Evolutionary conservation across 2,888 invertebrate species (phyloP), one percentile per base, ranked within the genome.

Genomic region (Cataglyphis altisquamis): DNA sequence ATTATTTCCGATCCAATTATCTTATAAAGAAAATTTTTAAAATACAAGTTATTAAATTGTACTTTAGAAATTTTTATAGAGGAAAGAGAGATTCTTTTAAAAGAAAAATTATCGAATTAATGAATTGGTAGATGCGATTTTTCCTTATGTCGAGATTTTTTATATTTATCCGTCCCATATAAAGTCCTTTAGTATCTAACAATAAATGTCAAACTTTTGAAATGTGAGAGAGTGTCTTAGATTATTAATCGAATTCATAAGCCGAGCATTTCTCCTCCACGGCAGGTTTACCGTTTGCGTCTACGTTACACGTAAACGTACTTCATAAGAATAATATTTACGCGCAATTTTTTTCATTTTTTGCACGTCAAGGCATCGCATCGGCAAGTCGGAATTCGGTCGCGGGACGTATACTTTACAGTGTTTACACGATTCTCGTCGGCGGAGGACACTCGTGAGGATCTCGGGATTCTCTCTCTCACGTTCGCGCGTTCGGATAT

Each of bases 341-440:
- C n/a, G 25, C 36, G 32, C 25, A 36, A 52, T 73, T 84, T 85
- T 85, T 73, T 25, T 41, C 64, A 84, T 6, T 25, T 39, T 57
- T 52, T 29, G 21, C 29, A 25, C 45, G n/a, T 45, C 25, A 41
- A 21, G 67, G 0, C 15, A 32, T 52, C 63, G 39, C 57, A 25
- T 72, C n/a, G 18, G 3, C n/a, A 48, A 48, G n/a, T 39, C 12
- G 32, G 6, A 32, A 64, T n/a, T 66, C 9, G 52, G 36, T 57
- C 21, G 39, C 18, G 25, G 8, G 15, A 77, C 29, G 12, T 41
- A 29, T 12, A 55, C n/a, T 12, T 25, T 18, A 29, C 29, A 29
- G 29, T 29, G 29, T 29, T 29, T 29, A 36, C 52, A 32, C 36
- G 39, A 67, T 21, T 18, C 12, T 32, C 36, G 29, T 12, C 21